These are phyloP conservation scores for Machimus atricapillus DNA, from an alignment of 2,888 invertebrate genomes.

Conservation along the genomic window DNA sequence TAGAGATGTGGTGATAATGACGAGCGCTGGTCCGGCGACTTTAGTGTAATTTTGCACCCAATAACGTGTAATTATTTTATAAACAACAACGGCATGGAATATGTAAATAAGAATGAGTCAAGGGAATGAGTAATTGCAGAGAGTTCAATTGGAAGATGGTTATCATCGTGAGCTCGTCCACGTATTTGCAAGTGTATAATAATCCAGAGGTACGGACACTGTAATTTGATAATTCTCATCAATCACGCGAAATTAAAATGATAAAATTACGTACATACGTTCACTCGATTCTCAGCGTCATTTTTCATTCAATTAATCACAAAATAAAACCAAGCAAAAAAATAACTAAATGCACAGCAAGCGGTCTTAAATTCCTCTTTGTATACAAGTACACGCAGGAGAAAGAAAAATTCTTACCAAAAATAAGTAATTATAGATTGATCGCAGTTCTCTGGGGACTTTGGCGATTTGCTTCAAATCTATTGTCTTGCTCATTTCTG, in stretches of 20 bases:
- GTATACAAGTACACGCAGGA: neutral
- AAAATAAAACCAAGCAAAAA: neutral
- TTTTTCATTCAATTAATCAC: neutral
- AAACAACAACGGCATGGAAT: neutral
- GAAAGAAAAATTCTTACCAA: neutral
- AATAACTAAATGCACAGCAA: neutral
- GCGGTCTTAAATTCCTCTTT: neutral
- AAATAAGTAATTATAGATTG: neutral
- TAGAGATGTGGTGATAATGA: neutral
- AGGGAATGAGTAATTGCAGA: conserved; percentile 22
- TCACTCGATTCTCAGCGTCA: neutral
- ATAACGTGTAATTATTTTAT: conserved; percentile 9
- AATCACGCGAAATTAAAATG: neutral
- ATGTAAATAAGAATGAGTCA: conserved; percentile 10
- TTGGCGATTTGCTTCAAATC: neutral
- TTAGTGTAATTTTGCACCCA: neutral
- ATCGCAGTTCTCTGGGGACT: neutral
- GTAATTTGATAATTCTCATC: neutral
- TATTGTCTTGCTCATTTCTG: neutral
- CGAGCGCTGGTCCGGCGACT: neutral
- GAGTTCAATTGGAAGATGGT: neutral
- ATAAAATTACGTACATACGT: neutral
- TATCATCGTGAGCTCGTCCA: neutral
- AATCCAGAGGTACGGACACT: neutral
- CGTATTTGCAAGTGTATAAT: neutral